Evolutionary conservation across 2,888 invertebrate species (phyloP), one percentile per base, ranked within the genome.

Genomic region (Drosophila barbarae): DNA sequence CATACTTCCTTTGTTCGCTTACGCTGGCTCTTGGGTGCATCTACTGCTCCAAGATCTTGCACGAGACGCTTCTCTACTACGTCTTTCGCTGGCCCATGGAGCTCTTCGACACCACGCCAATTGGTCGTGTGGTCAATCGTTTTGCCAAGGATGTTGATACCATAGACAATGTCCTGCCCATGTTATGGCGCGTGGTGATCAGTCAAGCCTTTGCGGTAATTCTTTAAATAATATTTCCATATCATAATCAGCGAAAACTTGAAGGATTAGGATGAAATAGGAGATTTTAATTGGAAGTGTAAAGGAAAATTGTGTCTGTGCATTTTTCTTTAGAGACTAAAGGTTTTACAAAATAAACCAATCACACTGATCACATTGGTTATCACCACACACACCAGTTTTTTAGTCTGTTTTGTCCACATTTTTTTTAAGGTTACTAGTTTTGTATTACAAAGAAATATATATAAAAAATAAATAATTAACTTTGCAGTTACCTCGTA

Each of bases 61-160:
- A 94, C 89, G 88, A 90, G 69, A 81, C 87, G 36, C 89, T 95
- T 86, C 90, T 95, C 84, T 77, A 86, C 53, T 92, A 91, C 86
- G 91, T 94, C 67, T 87, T 95, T 80, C 91, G 91, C 85, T 91
- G 93, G 81, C 94, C 95, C 47, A 92, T 95, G 91, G 91, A 92
- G 84, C 92, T 94, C 90, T 95, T 94, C 90, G 95, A 95, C 89
- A 93, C 93, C 75, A 95, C 95, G 58, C 95, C 95, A 36, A 79
- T 92, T 75, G 95, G 95, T 87, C 91, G 95, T 80, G 92, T 95
- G 77, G 91, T 39, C 41, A 93, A 93, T 88, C 91, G 93, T 70
- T 93, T 93, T 86, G 91, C 92, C 73, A 91, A 91, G 81, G 93
- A 93, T 86, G 88, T 93, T 75, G 91, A 93, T 83, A 89, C 90